Base-by-base conservation (phyloP, 2,888 invertebrate genomes). In the Zele albiditarsus region DNA sequence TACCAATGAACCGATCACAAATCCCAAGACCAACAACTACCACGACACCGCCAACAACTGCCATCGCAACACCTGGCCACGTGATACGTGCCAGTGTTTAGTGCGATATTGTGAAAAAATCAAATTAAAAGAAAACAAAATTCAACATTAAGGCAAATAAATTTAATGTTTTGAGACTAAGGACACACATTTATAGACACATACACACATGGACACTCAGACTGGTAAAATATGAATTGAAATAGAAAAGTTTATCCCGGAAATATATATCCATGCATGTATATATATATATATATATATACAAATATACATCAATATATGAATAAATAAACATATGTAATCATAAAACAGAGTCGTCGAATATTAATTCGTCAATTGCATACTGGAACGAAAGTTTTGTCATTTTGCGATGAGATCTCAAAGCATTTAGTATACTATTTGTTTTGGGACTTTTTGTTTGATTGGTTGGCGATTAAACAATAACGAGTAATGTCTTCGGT, bases 71-170 rank as follows among this genome's bases (percentile, higher is more conserved):
- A 14, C 83, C 83, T 4, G 84, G 85, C 46, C 86, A 85, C 77
- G 76, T 83, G 33, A 79, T 79, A 68, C 84, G 87, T 38, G 86
- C 85, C 73, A 87, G 85, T 77, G 87, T 86, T 69, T 87, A 85
- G 76, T 68, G 58, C 20, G 25, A 25, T 6, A 53, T 20, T 2
- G 4, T 20, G 8, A 66, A 20, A 65, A 58, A 66, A 57, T 27
- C 20, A 57, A 57, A 65, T 53, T 31, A 57, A 33, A 16, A 12
- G 2, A 60, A 25, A 60, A 3, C 3, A 10, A 60, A 25, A 23
- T 16, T 27, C 10, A 23, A 3, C 12, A 60, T 23, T 25, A 60
- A 38, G 63, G 53, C 23, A 0, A 69, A 42, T 63, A n/a, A n/a
- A n/a, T n/a, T n/a, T 14, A 46, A 46, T 46, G n/a, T 46, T 46